These are phyloP conservation scores for Anthophora plumipes DNA, from an alignment of 2,888 invertebrate genomes.

Conservation along the genomic window DNA sequence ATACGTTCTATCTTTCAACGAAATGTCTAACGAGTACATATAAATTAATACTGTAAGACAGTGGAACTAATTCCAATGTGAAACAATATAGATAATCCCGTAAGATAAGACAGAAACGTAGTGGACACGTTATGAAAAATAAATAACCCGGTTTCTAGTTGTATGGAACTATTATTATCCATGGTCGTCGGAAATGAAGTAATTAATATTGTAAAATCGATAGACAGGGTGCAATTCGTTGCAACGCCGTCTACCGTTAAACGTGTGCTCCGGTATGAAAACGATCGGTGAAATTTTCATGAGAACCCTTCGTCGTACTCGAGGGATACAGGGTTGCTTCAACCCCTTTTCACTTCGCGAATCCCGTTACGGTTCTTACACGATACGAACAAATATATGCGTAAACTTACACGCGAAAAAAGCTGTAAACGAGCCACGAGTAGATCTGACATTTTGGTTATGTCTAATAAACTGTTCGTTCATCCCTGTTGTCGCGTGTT, in stretches of 20 bases:
- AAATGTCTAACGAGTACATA: not conserved
- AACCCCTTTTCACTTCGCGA: not conserved
- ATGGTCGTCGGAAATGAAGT: constrained; percentile 16
- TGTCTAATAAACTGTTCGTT: constrained; percentile 71
- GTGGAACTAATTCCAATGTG: not conserved
- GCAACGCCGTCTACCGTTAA: not conserved
- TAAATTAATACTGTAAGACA: not conserved
- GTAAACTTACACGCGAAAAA: no score
- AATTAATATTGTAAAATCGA: constrained; percentile 51
- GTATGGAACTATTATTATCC: constrained; percentile 1
- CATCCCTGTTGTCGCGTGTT: constrained; percentile 58
- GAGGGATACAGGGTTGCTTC: not conserved
- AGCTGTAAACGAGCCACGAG: not conserved
- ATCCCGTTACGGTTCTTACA: not conserved
- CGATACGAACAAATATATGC: constrained; percentile 13
- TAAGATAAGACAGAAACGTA: not conserved
- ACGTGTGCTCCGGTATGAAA: constrained; percentile 44
- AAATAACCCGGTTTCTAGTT: not conserved
- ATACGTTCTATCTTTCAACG: no score
- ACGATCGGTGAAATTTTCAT: constrained; percentile 57
- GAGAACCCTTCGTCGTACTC: not conserved
- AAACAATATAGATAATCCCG: not conserved
- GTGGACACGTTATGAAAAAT: not conserved
- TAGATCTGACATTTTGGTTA: constrained; percentile 28
- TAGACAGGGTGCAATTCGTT: constrained; percentile 1